phyloP scores from a whole-genome alignment of 2,888 invertebrate species.

The Eudemis profundana region DNA sequence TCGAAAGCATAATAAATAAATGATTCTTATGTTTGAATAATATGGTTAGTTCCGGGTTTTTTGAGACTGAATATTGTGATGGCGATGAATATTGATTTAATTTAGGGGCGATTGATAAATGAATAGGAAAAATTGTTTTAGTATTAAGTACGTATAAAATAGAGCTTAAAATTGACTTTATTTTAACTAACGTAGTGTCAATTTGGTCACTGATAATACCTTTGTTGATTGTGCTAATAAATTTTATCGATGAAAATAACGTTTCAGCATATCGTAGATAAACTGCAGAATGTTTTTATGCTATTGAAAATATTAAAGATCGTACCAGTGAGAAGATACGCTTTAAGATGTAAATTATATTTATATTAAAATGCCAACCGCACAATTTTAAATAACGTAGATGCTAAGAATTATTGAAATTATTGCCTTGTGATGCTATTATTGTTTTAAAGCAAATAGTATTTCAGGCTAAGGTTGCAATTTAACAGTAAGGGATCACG shows the following conservation, averaged over 20 bases:
- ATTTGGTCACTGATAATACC: slow-evolving; percentile 40
- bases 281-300: slow-evolving; percentile 46
- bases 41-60: slow-evolving; percentile 62
- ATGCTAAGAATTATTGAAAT: slow-evolving; percentile 41
- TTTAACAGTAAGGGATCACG: not conserved
- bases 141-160: slow-evolving; percentile 40
- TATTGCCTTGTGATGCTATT: slow-evolving; percentile 40
- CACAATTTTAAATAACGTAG: slow-evolving; percentile 59
- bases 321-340: slow-evolving; percentile 67
- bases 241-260: slow-evolving; percentile 56
- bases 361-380: slow-evolving; percentile 70
- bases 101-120: slow-evolving; percentile 39
- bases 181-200: slow-evolving; percentile 39
- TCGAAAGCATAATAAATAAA: slow-evolving; percentile 75
- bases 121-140: slow-evolving; percentile 42
- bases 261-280: slow-evolving; percentile 70
- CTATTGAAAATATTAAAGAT: slow-evolving; percentile 57
- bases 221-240: slow-evolving; percentile 42
- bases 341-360: slow-evolving; percentile 61
- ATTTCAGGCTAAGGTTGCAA: slow-evolving; percentile 6
- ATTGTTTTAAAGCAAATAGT: slow-evolving; percentile 38
- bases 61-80: slow-evolving; percentile 83
- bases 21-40: slow-evolving; percentile 66
- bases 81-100: slow-evolving; percentile 53
- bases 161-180: slow-evolving; percentile 41